These are phyloP conservation scores for Anolis sagrei DNA, from an alignment of 2,113 vertebrate genomes.

Conservation along the genomic window DNA sequence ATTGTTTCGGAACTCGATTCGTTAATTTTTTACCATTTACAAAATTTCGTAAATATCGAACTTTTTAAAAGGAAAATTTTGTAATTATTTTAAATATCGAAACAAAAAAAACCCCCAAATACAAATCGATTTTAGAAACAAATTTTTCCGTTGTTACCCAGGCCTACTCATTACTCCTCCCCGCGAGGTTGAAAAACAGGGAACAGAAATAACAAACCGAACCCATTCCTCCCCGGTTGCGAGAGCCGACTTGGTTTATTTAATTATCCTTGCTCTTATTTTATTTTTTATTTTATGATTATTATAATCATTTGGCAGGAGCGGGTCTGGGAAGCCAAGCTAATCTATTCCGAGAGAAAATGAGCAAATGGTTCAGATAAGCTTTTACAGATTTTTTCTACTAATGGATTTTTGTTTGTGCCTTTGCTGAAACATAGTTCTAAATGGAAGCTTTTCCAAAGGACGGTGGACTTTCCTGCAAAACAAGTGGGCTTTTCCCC, in stretches of 20 bases:
- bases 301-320: constrained; percentile 39
- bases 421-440: constrained; percentile 65
- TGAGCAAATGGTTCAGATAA: constrained; percentile 63
- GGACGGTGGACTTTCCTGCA: constrained; percentile 40
- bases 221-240: not conserved
- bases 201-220: not conserved
- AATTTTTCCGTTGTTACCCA: no score
- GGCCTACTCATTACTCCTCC: not conserved
- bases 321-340: constrained; percentile 48
- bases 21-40: no score
- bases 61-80: no score
- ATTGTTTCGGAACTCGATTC: no score
- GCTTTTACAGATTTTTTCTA: constrained; percentile 62
- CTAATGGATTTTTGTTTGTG: constrained; percentile 54
- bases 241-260: not conserved
- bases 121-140: no score
- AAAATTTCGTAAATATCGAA: no score
- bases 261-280: not conserved
- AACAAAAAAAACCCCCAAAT: no score
- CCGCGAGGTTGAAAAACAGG: no score
- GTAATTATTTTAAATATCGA: no score
- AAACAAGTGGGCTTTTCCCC: no score
- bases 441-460: constrained; percentile 59
- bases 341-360: constrained; percentile 66
- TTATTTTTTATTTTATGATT: not conserved